Evolutionary conservation across 2,888 invertebrate genomes (phyloP).

Genomic region (Eilema caniola): DNA sequence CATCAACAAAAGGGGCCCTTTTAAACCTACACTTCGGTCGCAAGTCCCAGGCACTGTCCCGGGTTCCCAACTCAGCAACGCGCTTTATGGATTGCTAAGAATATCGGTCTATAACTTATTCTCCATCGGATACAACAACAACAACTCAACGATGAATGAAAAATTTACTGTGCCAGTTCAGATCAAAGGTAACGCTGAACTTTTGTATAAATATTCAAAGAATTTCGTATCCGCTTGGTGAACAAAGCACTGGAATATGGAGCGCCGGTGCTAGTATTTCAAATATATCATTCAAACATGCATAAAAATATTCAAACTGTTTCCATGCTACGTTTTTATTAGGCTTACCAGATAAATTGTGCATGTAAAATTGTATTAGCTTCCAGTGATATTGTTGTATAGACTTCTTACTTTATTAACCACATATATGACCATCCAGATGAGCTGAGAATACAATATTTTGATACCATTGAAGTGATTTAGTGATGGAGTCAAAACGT

Average conservation of each 20-base stretch:
- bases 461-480: too few species aligned
- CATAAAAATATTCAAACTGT: neutral
- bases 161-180: neutral
- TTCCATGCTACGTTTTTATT: neutral
- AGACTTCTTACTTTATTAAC: neutral
- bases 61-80: neutral
- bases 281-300: constrained; percentile 8
- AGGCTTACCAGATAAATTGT: neutral
- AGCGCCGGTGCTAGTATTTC: neutral
- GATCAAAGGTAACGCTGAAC: neutral
- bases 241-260: constrained; percentile 6
- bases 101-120: too few species aligned
- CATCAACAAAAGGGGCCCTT: too few species aligned
- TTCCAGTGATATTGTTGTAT: neutral
- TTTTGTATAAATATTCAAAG: neutral
- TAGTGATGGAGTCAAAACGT: too few species aligned
- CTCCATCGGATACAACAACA: neutral
- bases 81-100: too few species aligned
- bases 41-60: too few species aligned
- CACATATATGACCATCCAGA: too few species aligned
- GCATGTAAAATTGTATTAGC: neutral
- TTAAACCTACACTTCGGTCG: too few species aligned
- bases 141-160: neutral
- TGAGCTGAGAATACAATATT: too few species aligned
- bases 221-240: neutral